Evolutionary conservation across 2,797 vertebrate species (phyloP), one percentile per base, ranked within the genome.

Genomic region (Chloroceryle amazona): DNA sequence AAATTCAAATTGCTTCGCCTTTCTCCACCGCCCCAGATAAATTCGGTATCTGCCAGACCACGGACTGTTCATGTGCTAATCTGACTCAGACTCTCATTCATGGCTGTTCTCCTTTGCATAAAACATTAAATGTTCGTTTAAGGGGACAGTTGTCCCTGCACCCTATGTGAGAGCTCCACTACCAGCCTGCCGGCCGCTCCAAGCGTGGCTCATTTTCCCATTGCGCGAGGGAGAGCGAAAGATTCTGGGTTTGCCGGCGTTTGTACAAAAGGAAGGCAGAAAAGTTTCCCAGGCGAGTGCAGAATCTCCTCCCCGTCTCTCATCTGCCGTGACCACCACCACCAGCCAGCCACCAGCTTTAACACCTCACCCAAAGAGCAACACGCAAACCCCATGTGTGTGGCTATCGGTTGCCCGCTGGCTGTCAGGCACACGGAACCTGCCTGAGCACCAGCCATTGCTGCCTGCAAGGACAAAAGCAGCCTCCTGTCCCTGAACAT

Each of bases 1-100:
- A 15, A 49, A 90, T 70, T 73, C 81, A 66, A 83, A 73, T 29
- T 37, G 75, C 31, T 87, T 52, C 70, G 28, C 81, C 37, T 54
- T 89, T 82, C 72, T 78, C 85, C 63, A 44, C 22, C 0, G 6
- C 46, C 80, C 57, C 82, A 78, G 87, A 90, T 85, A 89, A 94
- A 93, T 81, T 60, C 3, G 7, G 0, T 81, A 79, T 88, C 91
- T 96, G 92, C 82, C 92, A 95, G 92, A 72, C 65, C 28, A 3
- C 2, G 4, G 60, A 71, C 81, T 92, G 94, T 91, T 95, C 90
- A 91, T 94, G 95, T 94, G 95, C 95, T 94, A 92, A 95, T 92
- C 91, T 55, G 49, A 72, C 93, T 61, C 94, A 65, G 90, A 18
- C 76, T 41, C 88, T 86, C 84, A 92, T 92, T 89, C 92, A 90